Evolutionary conservation across 53 echinoderm and acorn worm species (phyloP).

Genomic region (Apostichopus leukothele): DNA sequence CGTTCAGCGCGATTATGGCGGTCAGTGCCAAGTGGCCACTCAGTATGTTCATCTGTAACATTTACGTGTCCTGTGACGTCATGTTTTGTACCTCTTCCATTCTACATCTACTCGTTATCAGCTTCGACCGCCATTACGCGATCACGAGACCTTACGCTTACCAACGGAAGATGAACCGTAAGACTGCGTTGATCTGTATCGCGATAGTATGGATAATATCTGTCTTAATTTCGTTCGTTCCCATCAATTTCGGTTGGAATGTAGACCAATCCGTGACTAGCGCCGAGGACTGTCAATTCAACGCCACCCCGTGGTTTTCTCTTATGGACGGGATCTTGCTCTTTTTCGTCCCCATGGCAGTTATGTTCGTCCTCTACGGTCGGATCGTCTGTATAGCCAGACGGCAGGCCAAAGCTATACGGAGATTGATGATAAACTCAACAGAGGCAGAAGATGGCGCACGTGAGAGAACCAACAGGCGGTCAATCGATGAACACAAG

Average conservation of each 20-base stretch:
- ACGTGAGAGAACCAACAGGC: constrained; percentile 59
- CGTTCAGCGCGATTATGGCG: constrained; percentile 75
- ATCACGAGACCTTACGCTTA: constrained; percentile 84
- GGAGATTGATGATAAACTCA: constrained; percentile 63
- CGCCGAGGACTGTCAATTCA: constrained; percentile 55
- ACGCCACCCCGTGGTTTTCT: constrained; percentile 60
- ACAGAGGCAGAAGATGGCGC: constrained; percentile 32
- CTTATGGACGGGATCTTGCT: constrained; percentile 81
- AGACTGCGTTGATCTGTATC: constrained; percentile 57
- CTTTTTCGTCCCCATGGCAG: constrained; percentile 73
- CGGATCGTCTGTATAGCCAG: constrained; percentile 75
- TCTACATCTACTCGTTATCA: constrained; percentile 79
- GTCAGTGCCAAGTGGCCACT: constrained; percentile 61
- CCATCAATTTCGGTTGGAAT: constrained; percentile 88
- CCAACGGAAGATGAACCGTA: constrained; percentile 69
- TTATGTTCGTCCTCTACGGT: constrained; percentile 76
- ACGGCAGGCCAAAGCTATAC: constrained; percentile 79
- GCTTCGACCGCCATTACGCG: constrained; percentile 81
- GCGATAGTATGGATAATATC: constrained; percentile 79
- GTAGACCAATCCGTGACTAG: constrained; percentile 50
- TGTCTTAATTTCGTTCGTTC: constrained; percentile 75
- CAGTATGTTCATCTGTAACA: constrained; percentile 73
- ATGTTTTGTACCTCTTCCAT: constrained; percentile 91
- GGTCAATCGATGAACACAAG: constrained; percentile 82
- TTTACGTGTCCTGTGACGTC: constrained; percentile 89